These are phyloP conservation scores for Nycticorax nycticorax DNA, from an alignment of 2,113 vertebrate genomes.

Conservation along the genomic window DNA sequence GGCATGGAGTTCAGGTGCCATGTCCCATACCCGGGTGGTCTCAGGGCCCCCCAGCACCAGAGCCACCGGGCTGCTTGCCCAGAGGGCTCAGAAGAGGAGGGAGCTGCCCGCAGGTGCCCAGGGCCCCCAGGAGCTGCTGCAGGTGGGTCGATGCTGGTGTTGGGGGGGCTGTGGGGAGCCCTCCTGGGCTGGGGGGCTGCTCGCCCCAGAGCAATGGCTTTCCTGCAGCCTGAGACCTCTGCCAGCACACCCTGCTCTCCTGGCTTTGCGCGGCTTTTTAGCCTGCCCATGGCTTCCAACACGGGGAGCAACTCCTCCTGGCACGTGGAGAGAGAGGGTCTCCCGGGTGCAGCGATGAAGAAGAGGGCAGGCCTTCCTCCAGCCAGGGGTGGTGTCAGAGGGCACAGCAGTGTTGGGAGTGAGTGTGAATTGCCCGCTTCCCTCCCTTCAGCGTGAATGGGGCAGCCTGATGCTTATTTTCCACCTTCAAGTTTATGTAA, in stretches of 20 bases:
- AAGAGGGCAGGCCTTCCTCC: background rate
- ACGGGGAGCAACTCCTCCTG: background rate
- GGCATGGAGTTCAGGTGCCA: fast-evolving
- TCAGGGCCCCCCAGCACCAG: too few species aligned
- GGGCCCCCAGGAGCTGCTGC: background rate
- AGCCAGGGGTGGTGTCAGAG: fast-evolving
- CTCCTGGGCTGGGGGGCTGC: background rate
- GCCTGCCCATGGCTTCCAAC: fast-evolving
- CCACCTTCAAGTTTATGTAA: background rate
- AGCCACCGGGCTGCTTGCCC: background rate
- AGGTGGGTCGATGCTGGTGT: background rate
- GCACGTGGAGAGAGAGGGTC: fast-evolving
- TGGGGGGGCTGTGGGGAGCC: background rate
- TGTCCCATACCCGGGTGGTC: background rate
- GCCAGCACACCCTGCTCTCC: background rate
- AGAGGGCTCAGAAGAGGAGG: background rate
- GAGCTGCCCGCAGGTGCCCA: fast-evolving
- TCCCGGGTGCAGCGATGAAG: background rate
- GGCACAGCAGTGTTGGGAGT: background rate
- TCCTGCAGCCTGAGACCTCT: background rate
- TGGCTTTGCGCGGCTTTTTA: background rate
- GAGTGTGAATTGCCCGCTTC: background rate
- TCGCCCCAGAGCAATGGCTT: background rate
- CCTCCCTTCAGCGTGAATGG: background rate
- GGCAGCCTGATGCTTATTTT: background rate